Percentiles rank a stretch among this genome's conserved stretches.
phyloP scores from a whole-genome alignment of 2,113 vertebrate genomes.

The Sula dactylatra region DNA sequence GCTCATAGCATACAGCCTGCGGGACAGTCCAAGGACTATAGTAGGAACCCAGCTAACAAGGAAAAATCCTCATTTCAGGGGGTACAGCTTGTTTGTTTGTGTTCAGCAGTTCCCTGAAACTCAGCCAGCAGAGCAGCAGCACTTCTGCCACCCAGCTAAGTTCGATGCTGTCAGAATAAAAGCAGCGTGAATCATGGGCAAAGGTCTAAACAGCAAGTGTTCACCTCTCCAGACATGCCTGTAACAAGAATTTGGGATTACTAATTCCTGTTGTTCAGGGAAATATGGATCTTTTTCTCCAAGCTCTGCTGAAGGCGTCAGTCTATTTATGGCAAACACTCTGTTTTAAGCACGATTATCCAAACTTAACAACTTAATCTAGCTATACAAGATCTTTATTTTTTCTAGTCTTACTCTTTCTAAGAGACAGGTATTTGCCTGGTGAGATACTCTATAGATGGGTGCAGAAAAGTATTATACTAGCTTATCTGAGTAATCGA shows the following conservation, averaged over 20 bases:
- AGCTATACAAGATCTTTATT: not conserved
- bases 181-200: not conserved
- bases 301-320: not conserved
- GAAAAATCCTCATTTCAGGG: not conserved
- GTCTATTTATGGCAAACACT: not conserved
- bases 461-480: not conserved
- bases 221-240: not conserved
- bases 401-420: not conserved
- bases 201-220: not conserved
- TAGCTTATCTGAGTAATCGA: not conserved
- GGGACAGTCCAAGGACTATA: not conserved
- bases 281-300: not conserved
- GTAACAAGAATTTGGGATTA: not conserved
- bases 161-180: not conserved
- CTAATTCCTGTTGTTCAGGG: not conserved
- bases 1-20: not conserved
- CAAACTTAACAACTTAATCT: not conserved
- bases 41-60: not conserved
- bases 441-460: not conserved
- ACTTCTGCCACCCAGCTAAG: not conserved
- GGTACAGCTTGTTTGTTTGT: not conserved
- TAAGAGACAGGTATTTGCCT: not conserved
- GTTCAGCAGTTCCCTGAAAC: not conserved
- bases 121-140: not conserved
- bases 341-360: not conserved